Evolutionary conservation across 1,140 invertebrate species (phyloP).

Genomic region (Triops cancriformis): DNA sequence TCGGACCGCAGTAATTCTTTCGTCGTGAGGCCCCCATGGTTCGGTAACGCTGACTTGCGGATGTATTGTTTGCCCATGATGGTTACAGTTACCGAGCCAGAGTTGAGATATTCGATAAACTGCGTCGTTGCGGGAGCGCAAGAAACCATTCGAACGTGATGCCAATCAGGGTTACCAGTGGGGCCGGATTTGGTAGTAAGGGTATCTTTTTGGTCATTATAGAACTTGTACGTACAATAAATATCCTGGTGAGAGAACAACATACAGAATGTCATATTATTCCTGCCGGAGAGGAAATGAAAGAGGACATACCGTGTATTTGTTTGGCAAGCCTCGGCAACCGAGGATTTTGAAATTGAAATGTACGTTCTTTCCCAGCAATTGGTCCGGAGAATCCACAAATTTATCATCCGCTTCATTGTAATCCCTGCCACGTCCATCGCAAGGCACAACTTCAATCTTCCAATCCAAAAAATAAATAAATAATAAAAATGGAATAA

Average conservation of each 20-base stretch:
- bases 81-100: conserved; percentile 44
- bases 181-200: conserved; percentile 42
- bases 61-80: conserved; percentile 47
- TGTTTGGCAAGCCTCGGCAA: conserved; percentile 43
- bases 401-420: conserved; percentile 45
- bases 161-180: conserved; percentile 49
- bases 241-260: conserved; percentile 40
- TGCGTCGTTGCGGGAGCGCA: conserved; percentile 42
- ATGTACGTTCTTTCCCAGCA: conserved; percentile 42
- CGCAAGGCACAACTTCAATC: conserved; percentile 44
- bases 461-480: too few species aligned
- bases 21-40: conserved; percentile 34
- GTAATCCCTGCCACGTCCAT: conserved; percentile 42
- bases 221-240: conserved; percentile 48
- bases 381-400: conserved; percentile 43
- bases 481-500: conserved; percentile 20
- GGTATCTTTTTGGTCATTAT: conserved; percentile 42
- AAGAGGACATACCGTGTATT: conserved; percentile 42
- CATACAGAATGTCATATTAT: neutral
- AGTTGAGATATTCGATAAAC: conserved; percentile 45
- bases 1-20: conserved; percentile 39
- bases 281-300: too few species aligned
- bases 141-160: conserved; percentile 42
- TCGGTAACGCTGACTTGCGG: conserved; percentile 36
- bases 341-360: conserved; percentile 45